Base-by-base conservation (phyloP, 1,140 invertebrate species). In the Chrysomallon squamiferum region DNA sequence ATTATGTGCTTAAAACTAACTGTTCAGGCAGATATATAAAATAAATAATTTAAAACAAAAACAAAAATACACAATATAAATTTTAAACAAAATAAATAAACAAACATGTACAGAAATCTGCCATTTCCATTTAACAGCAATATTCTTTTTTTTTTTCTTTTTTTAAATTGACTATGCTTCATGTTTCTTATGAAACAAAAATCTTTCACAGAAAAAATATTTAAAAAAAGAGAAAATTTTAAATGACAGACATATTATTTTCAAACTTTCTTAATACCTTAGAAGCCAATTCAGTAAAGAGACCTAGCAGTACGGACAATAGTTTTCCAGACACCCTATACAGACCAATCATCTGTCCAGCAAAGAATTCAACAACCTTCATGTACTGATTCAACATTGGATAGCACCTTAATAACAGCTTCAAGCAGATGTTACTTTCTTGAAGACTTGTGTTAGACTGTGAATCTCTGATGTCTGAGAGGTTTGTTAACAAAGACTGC, bases 291-390 rank as follows among this genome's bases (percentile, higher is more conserved):
- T 96, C 92, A 0, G 91, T 89, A 79, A 97, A 98, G 7, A 96
- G 90, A 59, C 90, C 91, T 25, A 95, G 82, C 32, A 98, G 87
- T 2, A 95, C 89, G 4, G 93, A 93, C 7, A 93, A 85, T 79
- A 97, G 90, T 87, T 97, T 97, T 63, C 90, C 90, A 3, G 91
- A 91, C 0, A 91, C 86, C 71, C 93, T 89, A 74, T 94, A 91
- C 5, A 90, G 88, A 15, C 90, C 89, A 3, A 95, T 86, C 78
- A 92, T 90, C 67, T 93, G 90, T 0, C 90, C 89, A 15, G 96
- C 79, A 73, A 93, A 92, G 81, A 90, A 95, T 76, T 95, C 90
- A 1, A 90, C 88, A 30, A 95, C 85, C 6, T 91, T 78, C 32
- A 89, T 81, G 69, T 92, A 92, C 83, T 96, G 93, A 54, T 93